These are phyloP conservation scores for Eupithecia exiguata DNA, from an alignment of 2,888 invertebrate species.

Conservation along the genomic window DNA sequence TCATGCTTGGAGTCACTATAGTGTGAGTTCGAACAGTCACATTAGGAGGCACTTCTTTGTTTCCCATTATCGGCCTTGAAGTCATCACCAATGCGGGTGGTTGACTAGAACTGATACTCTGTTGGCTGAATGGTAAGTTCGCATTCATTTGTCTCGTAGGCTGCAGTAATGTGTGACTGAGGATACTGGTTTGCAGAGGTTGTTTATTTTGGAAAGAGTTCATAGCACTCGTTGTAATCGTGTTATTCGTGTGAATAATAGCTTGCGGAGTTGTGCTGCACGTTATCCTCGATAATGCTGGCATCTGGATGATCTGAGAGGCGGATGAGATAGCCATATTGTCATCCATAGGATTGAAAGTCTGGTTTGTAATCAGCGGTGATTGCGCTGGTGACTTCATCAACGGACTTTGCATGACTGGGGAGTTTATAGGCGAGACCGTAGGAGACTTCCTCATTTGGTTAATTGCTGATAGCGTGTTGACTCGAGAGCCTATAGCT, in stretches of 20 bases:
- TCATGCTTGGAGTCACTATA: slow-evolving; percentile 72
- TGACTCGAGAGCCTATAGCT: slow-evolving; percentile 71
- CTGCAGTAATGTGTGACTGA: slow-evolving; percentile 78
- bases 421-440: slow-evolving; percentile 75
- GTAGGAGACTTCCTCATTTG: slow-evolving; percentile 78
- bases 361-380: slow-evolving; percentile 66
- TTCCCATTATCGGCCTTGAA: slow-evolving; percentile 70
- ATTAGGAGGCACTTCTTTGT: slow-evolving; percentile 74
- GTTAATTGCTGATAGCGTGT: slow-evolving; percentile 69
- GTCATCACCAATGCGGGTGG: slow-evolving; percentile 82
- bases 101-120: slow-evolving; percentile 79
- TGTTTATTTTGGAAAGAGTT: slow-evolving; percentile 71
- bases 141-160: slow-evolving; percentile 73
- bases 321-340: slow-evolving; percentile 56
- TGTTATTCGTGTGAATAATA: slow-evolving; percentile 71
- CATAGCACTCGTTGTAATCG: slow-evolving; percentile 67
- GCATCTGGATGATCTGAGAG: slow-evolving; percentile 81
- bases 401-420: slow-evolving; percentile 66
- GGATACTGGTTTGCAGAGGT: slow-evolving; percentile 74
- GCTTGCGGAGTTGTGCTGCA: slow-evolving; percentile 61
- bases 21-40: slow-evolving; percentile 78
- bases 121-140: slow-evolving; percentile 70
- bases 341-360: slow-evolving; percentile 64
- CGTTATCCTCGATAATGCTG: slow-evolving; percentile 78
- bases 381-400: slow-evolving; percentile 78